Percentiles rank a stretch among this genome's conserved stretches.
Conservation (phyloP, 2,888 invertebrate species). For the Diogma glabrata region DNA sequence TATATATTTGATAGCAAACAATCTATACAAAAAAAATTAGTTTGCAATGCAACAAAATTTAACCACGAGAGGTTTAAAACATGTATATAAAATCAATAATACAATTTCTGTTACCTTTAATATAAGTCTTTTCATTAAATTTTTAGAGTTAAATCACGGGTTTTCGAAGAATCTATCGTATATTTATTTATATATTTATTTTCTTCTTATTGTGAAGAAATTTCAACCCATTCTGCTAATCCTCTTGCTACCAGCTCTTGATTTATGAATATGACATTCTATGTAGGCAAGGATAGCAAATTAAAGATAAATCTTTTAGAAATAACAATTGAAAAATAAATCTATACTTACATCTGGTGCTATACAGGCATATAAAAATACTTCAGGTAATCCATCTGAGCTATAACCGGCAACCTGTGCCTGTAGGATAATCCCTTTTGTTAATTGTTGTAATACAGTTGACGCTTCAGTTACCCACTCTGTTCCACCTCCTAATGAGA, state of each 20-base stretch:
- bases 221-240: slow-evolving; percentile 63
- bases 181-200: no score
- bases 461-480: slow-evolving; percentile 71
- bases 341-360: slow-evolving; percentile 52
- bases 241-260: slow-evolving; percentile 76
- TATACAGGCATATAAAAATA: slow-evolving; percentile 67
- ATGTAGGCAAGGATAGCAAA: no score
- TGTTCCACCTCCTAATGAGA: slow-evolving; percentile 31
- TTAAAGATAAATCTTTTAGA: slow-evolving; percentile 17
- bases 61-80: no score
- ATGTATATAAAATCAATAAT: no score
- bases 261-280: slow-evolving; percentile 75
- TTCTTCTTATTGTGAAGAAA: no score
- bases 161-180: no score
- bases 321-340: slow-evolving; percentile 9
- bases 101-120: no score
- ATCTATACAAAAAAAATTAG: no score
- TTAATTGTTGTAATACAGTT: slow-evolving; percentile 64
- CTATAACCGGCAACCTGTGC: slow-evolving; percentile 76
- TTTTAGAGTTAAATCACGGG: no score
- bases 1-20: no score
- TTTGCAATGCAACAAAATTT: no score
- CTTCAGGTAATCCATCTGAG: slow-evolving; percentile 64
- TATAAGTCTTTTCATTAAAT: no score
- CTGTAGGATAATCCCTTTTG: slow-evolving; percentile 72